Percentiles rank a stretch among this genome's conserved stretches.
Conservation (phyloP, 2,888 invertebrate genomes). For the Heliconius erato region DNA sequence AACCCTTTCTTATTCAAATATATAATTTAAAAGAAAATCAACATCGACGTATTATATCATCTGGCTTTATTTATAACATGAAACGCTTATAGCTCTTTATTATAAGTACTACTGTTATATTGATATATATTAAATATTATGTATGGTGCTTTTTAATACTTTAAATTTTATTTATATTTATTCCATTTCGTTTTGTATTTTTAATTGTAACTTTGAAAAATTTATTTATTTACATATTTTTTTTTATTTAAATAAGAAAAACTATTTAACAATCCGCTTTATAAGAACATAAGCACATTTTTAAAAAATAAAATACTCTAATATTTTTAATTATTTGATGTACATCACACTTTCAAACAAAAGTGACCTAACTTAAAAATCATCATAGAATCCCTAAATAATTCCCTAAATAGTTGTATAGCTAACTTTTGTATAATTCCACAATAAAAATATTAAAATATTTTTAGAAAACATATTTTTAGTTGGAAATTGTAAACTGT, state of each 20-base stretch:
- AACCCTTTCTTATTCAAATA: slow-evolving; percentile 18
- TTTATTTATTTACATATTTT: background rate
- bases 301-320: background rate
- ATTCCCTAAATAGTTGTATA: too few species aligned
- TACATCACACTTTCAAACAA: background rate
- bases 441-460: too few species aligned
- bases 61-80: slow-evolving; percentile 24
- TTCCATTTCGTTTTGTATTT: background rate
- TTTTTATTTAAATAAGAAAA: background rate
- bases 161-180: background rate
- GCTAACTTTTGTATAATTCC: too few species aligned
- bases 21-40: background rate
- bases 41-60: background rate
- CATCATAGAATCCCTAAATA: background rate
- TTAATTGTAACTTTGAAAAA: background rate
- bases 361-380: background rate
- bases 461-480: too few species aligned
- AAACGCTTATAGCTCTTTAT: slow-evolving; percentile 38
- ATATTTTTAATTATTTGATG: background rate
- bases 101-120: background rate
- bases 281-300: background rate
- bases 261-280: background rate
- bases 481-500: too few species aligned
- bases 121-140: background rate
- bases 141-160: background rate